Conservation (phyloP, 1,140 invertebrate genomes). For the Drosophila ficusphila region DNA sequence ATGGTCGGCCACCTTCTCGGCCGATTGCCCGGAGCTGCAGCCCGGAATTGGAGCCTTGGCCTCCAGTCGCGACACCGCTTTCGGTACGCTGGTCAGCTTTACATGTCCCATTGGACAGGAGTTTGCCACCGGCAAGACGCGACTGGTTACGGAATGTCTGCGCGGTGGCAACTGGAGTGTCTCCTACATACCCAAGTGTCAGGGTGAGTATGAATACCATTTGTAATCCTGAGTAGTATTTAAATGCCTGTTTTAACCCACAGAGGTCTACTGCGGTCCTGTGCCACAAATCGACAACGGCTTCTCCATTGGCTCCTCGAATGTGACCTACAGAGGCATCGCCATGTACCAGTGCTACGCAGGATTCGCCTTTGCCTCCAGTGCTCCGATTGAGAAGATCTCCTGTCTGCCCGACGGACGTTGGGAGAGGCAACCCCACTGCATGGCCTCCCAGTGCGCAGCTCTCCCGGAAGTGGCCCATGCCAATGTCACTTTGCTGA, state of each 20-base stretch:
- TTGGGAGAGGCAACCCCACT: constrained; percentile 96
- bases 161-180: constrained; percentile 97
- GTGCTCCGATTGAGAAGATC: constrained; percentile 94
- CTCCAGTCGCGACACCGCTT: constrained; percentile 95
- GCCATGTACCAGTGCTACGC: constrained; percentile 98
- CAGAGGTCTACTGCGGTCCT: constrained; percentile 98
- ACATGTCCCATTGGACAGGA: constrained; percentile 97
- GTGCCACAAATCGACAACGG: constrained; percentile 99
- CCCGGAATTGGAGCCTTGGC: constrained; percentile 94
- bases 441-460: constrained; percentile 96
- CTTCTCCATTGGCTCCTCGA: constrained; percentile 97
- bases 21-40: constrained; percentile 94
- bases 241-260: constrained; percentile 3
- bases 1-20: constrained; percentile 96
- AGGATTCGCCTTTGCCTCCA: constrained; percentile 96
- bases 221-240: accelerated
- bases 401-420: constrained; percentile 94
- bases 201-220: constrained; percentile 85
- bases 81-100: constrained; percentile 95
- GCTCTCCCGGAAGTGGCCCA: constrained; percentile 94
- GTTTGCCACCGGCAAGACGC: constrained; percentile 94
- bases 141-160: constrained; percentile 93
- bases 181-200: constrained; percentile 96
- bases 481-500: constrained; percentile 94
- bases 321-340: constrained; percentile 96